phyloP scores from a whole-genome alignment of 1,140 invertebrate species.

The Sitodiplosis mosellana region DNA sequence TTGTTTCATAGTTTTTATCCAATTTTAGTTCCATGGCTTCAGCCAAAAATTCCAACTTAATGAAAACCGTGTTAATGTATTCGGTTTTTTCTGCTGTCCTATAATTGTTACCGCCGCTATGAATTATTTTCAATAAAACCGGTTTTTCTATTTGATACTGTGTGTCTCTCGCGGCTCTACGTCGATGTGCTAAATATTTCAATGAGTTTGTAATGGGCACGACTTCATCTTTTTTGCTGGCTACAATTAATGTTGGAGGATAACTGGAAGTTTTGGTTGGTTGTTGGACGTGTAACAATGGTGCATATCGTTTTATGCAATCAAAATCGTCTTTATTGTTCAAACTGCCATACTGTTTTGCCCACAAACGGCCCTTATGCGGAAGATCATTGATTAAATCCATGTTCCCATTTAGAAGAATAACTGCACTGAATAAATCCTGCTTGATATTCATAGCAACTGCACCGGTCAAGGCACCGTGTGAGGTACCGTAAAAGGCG shows the following conservation, averaged over 20 bases:
- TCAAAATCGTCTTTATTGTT: not conserved
- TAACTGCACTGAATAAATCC: not conserved
- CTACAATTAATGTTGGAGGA: not conserved
- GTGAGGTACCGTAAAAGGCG: not conserved
- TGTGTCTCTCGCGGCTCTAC: not conserved
- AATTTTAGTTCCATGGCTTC: not conserved
- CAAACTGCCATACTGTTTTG: not conserved
- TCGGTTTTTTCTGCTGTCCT: not conserved
- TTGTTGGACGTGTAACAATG: not conserved
- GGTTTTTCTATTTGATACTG: not conserved
- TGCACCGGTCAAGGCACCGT: not conserved
- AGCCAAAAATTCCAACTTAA: not conserved
- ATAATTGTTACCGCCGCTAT: not conserved
- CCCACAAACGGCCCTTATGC: not conserved
- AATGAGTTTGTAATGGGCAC: not conserved
- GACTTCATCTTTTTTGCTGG: not conserved
- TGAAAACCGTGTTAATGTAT: not conserved
- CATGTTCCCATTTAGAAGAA: not conserved
- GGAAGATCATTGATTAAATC: not conserved
- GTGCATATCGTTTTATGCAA: not conserved
- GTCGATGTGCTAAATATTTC: not conserved
- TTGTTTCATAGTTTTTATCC: not conserved
- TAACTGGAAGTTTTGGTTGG: not conserved
- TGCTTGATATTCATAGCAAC: not conserved
- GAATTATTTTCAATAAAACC: not conserved